Percentiles rank a stretch among this genome's conserved stretches.
Conservation (phyloP, 2,888 invertebrate species). For the Belgica antarctica region DNA sequence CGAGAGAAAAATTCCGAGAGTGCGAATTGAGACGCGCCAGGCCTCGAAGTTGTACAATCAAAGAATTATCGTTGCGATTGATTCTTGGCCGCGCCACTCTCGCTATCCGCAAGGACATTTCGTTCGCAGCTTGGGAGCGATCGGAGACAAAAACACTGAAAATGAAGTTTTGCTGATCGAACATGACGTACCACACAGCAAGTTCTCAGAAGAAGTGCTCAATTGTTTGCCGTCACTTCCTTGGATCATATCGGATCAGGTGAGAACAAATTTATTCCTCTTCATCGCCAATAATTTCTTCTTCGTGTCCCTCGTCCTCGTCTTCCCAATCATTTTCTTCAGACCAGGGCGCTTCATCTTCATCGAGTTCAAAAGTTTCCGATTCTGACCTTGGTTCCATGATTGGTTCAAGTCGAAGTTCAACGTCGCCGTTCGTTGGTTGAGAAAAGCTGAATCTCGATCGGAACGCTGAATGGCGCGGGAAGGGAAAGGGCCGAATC, state of each 20-base stretch:
- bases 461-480: no score
- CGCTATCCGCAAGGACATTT: slow-evolving; percentile 95
- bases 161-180: slow-evolving; percentile 94
- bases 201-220: slow-evolving; percentile 92
- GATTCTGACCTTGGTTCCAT: no score
- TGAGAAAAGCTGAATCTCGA: no score
- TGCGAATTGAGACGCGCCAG: slow-evolving; percentile 93
- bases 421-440: no score
- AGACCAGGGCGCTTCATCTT: no score
- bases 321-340: no score
- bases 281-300: neutral
- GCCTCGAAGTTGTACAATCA: slow-evolving; percentile 75
- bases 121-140: slow-evolving; percentile 84
- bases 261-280: slow-evolving; percentile 50
- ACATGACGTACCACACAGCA: slow-evolving; percentile 94
- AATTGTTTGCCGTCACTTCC: slow-evolving; percentile 85
- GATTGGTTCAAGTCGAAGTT: no score
- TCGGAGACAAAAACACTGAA: slow-evolving; percentile 93
- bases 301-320: neutral
- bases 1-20: slow-evolving; percentile 88
- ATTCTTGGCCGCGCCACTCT: slow-evolving; percentile 92
- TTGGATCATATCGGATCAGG: slow-evolving; percentile 83
- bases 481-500: no score
- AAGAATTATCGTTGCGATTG: slow-evolving; percentile 91
- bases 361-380: no score